These are phyloP conservation scores for Ellobius talpinus DNA, from an alignment of 2,113 vertebrate species.

Conservation along the genomic window DNA sequence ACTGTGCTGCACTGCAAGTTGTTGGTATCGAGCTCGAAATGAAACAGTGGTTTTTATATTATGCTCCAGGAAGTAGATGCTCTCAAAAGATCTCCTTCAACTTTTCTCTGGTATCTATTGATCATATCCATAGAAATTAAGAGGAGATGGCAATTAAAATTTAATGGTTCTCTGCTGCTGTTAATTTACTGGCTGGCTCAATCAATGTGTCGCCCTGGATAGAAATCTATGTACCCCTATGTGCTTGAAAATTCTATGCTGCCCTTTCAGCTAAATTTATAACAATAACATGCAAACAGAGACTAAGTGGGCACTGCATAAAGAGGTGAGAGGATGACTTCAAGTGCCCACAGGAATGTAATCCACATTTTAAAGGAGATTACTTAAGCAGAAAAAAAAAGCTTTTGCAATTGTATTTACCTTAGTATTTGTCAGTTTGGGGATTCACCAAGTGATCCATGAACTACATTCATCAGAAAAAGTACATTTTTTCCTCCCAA, in stretches of 20 bases:
- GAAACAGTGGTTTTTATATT: constrained; percentile 79
- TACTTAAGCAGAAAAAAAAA: constrained; percentile 18
- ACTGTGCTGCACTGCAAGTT: constrained; percentile 73
- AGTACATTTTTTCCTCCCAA: constrained; percentile 28
- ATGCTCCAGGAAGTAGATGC: constrained; percentile 80
- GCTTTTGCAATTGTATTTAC: constrained; percentile 11
- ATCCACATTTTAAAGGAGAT: constrained; percentile 17
- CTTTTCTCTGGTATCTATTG: constrained; percentile 89
- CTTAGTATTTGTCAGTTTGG: background rate
- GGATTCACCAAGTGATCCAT: background rate
- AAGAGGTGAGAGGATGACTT: constrained; percentile 61
- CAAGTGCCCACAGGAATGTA: background rate
- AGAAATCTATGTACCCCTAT: constrained; percentile 84
- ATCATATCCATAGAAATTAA: constrained; percentile 90
- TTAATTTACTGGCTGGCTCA: constrained; percentile 90
- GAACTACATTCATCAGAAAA: background rate
- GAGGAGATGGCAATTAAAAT: constrained; percentile 92
- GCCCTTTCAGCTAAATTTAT: constrained; percentile 82
- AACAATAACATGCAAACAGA: constrained; percentile 79
- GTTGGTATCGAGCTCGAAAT: constrained; percentile 80
- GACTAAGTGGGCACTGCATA: constrained; percentile 47
- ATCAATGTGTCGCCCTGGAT: constrained; percentile 88
- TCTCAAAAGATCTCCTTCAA: constrained; percentile 87
- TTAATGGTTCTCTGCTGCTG: constrained; percentile 87
- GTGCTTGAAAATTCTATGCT: constrained; percentile 71